Percentiles rank a stretch among this genome's conserved stretches.
phyloP scores from a whole-genome alignment of 2,888 invertebrate genomes.

The Drosophila infuscata region DNA sequence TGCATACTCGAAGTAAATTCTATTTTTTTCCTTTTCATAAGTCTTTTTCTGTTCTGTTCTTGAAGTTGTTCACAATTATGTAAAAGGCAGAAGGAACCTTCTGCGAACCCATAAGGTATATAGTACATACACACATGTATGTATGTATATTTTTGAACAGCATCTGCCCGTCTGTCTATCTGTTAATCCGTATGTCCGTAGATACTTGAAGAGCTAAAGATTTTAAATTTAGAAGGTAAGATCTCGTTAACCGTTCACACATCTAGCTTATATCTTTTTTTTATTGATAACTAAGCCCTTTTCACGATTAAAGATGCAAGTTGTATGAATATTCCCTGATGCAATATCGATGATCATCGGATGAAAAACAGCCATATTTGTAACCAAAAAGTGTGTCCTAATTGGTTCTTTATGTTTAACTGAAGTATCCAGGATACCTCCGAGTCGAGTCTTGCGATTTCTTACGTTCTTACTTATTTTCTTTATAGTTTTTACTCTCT shows the following conservation, averaged over 20 bases:
- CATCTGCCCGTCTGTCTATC: neutral
- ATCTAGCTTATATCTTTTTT: constrained; percentile 6
- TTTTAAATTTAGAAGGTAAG: neutral
- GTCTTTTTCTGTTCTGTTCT: neutral
- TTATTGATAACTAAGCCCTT: neutral
- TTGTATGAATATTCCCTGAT: neutral
- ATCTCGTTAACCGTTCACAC: neutral
- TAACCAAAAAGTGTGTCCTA: neutral
- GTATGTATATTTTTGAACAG: neutral
- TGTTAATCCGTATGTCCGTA: neutral
- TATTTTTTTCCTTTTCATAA: constrained; percentile 9
- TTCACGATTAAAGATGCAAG: neutral
- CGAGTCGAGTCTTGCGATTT: neutral
- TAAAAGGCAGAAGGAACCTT: neutral
- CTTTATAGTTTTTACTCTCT: constrained; percentile 1
- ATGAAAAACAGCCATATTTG: neutral
- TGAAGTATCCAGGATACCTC: neutral
- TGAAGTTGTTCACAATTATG: neutral
- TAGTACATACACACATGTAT: neutral
- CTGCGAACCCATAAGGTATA: neutral
- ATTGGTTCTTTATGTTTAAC: neutral
- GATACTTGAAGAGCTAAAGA: neutral
- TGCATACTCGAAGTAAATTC: constrained; percentile 30
- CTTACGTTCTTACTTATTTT: neutral
- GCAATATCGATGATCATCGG: neutral